These are phyloP conservation scores for Operophtera brumata DNA, from an alignment of 2,888 invertebrate species.

Conservation along the genomic window DNA sequence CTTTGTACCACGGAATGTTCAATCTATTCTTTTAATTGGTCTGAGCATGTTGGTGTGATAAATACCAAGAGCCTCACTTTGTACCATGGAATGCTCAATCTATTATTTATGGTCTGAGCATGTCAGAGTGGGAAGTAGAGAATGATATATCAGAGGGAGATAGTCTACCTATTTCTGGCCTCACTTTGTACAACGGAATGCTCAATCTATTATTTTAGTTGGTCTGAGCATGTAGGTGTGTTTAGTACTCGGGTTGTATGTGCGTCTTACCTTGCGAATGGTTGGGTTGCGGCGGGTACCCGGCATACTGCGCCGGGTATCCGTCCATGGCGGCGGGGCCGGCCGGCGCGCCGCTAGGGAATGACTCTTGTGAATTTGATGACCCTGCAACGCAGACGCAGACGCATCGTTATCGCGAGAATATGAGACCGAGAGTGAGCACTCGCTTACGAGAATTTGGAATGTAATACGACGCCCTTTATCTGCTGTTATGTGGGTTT, in stretches of 20 bases:
- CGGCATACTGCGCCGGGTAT: constrained; percentile 83
- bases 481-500: constrained; percentile 5
- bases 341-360: constrained; percentile 87
- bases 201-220: too few relatives aligned
- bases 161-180: too few relatives aligned
- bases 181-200: too few relatives aligned
- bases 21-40: too few relatives aligned
- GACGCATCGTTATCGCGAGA: constrained; percentile 12
- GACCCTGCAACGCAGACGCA: constrained; percentile 80
- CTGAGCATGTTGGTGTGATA: too few relatives aligned
- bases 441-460: constrained; percentile 8
- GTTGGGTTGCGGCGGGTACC: constrained; percentile 84
- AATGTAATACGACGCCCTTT: constrained; percentile 13
- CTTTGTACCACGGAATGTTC: too few relatives aligned
- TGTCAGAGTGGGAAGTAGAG: too few relatives aligned
- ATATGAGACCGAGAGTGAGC: constrained; percentile 1
- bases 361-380: constrained; percentile 95
- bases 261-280: constrained; percentile 85
- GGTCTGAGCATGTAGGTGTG: too few relatives aligned
- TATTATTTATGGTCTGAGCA: too few relatives aligned
- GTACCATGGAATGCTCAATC: too few relatives aligned
- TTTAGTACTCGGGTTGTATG: background rate
- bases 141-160: too few relatives aligned
- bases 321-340: constrained; percentile 89
- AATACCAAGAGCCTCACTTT: too few relatives aligned